Evolutionary conservation across 2,113 vertebrate species (phyloP).

Genomic region (Prunella himalayana): DNA sequence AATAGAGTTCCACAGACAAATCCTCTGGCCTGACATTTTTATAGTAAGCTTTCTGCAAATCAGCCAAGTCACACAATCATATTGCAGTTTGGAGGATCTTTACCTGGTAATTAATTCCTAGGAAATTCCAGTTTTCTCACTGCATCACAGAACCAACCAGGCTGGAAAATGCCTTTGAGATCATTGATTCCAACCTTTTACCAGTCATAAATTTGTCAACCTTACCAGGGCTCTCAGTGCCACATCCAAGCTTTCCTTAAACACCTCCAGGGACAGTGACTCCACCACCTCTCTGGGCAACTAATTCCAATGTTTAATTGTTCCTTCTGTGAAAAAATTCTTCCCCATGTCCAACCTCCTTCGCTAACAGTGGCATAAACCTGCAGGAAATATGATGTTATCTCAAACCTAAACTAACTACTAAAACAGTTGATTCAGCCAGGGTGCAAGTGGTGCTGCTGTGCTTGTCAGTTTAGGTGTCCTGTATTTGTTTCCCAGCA

Average conservation of each 20-base stretch:
- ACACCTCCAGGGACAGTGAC: no score
- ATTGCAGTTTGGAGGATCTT: background rate
- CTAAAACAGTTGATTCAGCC: background rate
- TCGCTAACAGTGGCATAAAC: background rate
- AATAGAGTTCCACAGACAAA: background rate
- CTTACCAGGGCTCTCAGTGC: background rate
- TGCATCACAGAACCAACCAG: background rate
- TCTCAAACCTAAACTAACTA: no score
- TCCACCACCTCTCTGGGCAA: background rate
- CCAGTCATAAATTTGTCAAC: background rate
- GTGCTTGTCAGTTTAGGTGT: background rate
- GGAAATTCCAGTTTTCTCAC: background rate
- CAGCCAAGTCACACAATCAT: background rate
- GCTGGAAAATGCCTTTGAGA: background rate
- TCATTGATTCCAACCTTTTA: no score
- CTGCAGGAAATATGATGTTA: background rate
- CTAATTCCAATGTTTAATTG: no score
- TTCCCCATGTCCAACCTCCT: background rate
- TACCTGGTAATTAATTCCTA: background rate
- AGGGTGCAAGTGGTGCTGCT: background rate
- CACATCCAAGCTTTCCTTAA: background rate
- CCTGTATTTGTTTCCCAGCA: background rate
- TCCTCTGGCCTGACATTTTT: background rate
- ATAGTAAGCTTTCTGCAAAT: background rate
- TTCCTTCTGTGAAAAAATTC: background rate